Conservation (phyloP, 2,797 vertebrate species). For the Saxicola maurus region DNA sequence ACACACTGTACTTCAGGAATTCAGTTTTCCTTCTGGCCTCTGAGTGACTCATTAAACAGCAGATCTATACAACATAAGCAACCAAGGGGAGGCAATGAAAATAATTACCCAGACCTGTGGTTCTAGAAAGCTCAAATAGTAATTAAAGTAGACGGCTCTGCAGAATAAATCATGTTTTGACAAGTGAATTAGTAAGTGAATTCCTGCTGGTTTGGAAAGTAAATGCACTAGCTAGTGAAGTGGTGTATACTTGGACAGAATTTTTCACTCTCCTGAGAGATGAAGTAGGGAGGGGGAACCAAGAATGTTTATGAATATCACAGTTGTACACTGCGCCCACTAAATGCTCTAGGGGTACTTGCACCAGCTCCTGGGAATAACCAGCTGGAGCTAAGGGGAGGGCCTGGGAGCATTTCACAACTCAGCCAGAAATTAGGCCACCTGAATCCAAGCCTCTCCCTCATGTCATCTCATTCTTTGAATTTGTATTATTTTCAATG, state of each 20-base stretch:
- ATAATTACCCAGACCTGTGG: slow-evolving; percentile 64
- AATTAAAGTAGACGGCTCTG: slow-evolving; percentile 59
- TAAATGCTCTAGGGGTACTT: neutral
- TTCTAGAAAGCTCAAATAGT: slow-evolving; percentile 67
- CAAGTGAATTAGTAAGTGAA: neutral
- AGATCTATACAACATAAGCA: slow-evolving; percentile 57
- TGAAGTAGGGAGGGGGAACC: neutral
- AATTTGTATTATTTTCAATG: neutral
- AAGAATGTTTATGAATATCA: rapidly evolving
- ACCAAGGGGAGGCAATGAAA: slow-evolving; percentile 60
- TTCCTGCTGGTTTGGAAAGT: neutral
- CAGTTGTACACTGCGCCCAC: neutral
- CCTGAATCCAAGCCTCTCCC: neutral
- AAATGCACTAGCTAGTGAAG: neutral
- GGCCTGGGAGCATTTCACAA: neutral
- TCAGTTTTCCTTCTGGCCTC: slow-evolving; percentile 46
- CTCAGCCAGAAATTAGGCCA: neutral
- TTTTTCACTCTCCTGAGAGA: neutral
- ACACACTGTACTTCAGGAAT: slow-evolving; percentile 53
- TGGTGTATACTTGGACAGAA: neutral
- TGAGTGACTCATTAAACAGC: slow-evolving; percentile 68
- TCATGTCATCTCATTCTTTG: neutral
- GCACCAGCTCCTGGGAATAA: neutral
- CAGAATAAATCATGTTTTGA: slow-evolving; percentile 63
- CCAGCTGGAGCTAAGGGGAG: rapidly evolving